Evolutionary conservation across 2,113 vertebrate species (phyloP), one percentile per base, ranked within the genome.

Genomic region (Myrmophylax atrothorax): DNA sequence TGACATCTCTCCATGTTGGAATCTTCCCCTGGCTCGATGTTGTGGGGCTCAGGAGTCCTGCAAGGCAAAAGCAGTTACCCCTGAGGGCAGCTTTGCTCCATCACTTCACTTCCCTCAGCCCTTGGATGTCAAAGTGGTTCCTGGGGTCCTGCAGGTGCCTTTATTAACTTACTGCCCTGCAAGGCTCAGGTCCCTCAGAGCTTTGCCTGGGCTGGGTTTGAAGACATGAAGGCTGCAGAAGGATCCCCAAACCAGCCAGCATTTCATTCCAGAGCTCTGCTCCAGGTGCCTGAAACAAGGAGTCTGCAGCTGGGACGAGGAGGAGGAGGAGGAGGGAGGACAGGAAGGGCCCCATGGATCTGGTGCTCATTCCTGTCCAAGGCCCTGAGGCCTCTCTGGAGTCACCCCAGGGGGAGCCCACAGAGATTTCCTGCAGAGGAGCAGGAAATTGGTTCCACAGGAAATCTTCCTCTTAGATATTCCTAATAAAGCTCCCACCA

Each of bases 371-470:
- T 81, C 42, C 60, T 20, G 7, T 4, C 37, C 19, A 70, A 35
- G 29, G n/a, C 52, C 47, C 55, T 10, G 29, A 19, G 2, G 66
- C 64, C 37, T 16, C 50, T 10, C 40, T 52, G 22, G 2, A 10
- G 63, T n/a, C 29, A 35, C 68, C 72, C 66, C 8, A 5, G 0
- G 13, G n/a, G 60, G 18, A 66, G 26, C 10, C 38, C 86, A 9
- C 0, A 0, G 60, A 35, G 63, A 40, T 49, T 69, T 87, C 89
- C 90, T 86, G 83, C 66, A 81, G 59, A 35, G 79, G 37, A 62
- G 77, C 89, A 93, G 94, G 89, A 83, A 95, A 83, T 14, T 14
- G 70, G 58, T 85, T 53, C 7, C 52, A 56, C 67, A 86, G 90
- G 78, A 90, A 85, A 60, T 74, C 37, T 72, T 47, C 19, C 4